Base-by-base conservation (phyloP, 2,888 invertebrate species). In the Nipponacmea schrenckii region DNA sequence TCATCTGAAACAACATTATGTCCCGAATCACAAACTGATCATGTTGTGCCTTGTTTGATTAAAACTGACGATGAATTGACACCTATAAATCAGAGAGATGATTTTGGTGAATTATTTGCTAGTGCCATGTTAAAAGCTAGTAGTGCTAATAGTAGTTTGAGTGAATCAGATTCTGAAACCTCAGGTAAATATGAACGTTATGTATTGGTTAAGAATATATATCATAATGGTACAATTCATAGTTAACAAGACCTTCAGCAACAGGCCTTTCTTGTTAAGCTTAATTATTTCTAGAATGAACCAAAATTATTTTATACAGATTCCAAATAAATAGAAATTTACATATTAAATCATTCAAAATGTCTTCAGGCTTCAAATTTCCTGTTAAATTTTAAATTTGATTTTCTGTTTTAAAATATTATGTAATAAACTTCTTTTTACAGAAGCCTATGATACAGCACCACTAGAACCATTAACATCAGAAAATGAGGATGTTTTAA, bases 401-500 rank as follows among this genome's bases (percentile, higher is more conserved):
- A 20, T 46, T 45, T 27, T 46, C 44, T 26, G 62, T 56, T 62
- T 17, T 4, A 39, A 39, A 31, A 39, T 20, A 31, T 5, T 65
- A 10, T 39, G 31, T 65, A 39, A n/a, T 39, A 5, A 45, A n/a
- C 7, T 48, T 3, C 14, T 44, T 68, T 20, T 74, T 64, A 1
- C 76, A 78, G 81, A 77, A 66, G 79, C 76, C 17, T 82, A 82
- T 69, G 72, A 77, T 66, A 81, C 83, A 50, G 79, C 81, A 0
- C 74, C 74, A 31, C 74, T 77, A 71, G 81, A 80, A 45, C 68
- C 71, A 56, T 69, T 73, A 7, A 73, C 79, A 50, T 79, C 80
- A 27, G 84, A 81, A 17, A 78, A 73, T 62, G 84, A 81, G 17
- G 77, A 77, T 69, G 71, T 78, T 8, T 75, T 77, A 68, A 80